Percentiles rank a stretch among this genome's conserved stretches.
Evolutionary conservation across 2,888 invertebrate genomes (phyloP).

Genomic region (Cryptops parisi): DNA sequence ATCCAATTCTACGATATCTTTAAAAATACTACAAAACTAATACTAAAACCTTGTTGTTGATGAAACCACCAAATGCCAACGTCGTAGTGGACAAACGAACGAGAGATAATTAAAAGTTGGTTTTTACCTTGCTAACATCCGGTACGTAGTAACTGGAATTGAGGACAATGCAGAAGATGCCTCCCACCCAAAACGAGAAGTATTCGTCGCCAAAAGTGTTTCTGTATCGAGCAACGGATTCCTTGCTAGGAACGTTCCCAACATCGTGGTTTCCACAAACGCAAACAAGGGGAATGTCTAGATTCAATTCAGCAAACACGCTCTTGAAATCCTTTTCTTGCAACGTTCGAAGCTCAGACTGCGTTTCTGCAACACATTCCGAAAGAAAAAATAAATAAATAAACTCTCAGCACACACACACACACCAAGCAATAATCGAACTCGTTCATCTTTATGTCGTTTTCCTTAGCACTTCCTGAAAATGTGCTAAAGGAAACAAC

Average conservation of each 20-base stretch:
- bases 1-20: too few species aligned
- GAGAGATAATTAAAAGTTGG: too few species aligned
- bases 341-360: conserved; percentile 23
- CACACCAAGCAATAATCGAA: too few species aligned
- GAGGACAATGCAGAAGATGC: conserved; percentile 36
- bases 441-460: too few species aligned
- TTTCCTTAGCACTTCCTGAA: too few species aligned
- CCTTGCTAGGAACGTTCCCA: conserved; percentile 34
- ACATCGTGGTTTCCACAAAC: conserved; percentile 41
- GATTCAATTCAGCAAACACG: conserved; percentile 30
- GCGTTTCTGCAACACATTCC: conserved; percentile 11
- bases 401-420: too few species aligned
- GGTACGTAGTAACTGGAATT: conserved; percentile 35
- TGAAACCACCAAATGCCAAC: too few species aligned
- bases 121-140: not conserved
- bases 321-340: conserved; percentile 34
- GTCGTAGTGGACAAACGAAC: too few species aligned
- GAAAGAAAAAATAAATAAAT: too few species aligned
- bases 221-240: conserved; percentile 26
- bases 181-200: conserved; percentile 37
- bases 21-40: too few species aligned
- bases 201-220: conserved; percentile 36
- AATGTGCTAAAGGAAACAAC: too few species aligned
- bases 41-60: too few species aligned
- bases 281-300: conserved; percentile 35